Evolutionary conservation across 2,113 vertebrate species (phyloP).

Genomic region (Coptodon bakossiorum): DNA sequence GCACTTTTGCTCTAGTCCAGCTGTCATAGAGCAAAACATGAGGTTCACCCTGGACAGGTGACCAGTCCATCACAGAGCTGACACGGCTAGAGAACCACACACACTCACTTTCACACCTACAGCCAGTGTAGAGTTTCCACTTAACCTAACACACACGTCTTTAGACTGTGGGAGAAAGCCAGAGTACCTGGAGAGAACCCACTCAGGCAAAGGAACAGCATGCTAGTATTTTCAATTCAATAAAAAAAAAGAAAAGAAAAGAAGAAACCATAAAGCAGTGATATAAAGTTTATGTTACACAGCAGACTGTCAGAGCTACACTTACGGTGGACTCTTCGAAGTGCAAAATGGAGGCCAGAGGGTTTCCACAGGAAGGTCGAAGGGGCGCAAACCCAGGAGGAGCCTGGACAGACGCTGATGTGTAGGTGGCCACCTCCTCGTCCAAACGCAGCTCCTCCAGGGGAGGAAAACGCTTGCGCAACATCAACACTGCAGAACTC

Average conservation of each 20-base stretch:
- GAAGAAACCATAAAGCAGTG: neutral
- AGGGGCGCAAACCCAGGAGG: neutral
- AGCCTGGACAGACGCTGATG: neutral
- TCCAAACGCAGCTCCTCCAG: slow-evolving; percentile 67
- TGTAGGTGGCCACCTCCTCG: slow-evolving; percentile 70
- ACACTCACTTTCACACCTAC: neutral
- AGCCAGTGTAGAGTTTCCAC: fast-evolving
- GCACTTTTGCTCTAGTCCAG: neutral
- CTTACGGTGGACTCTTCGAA: slow-evolving; percentile 67
- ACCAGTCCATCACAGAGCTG: neutral
- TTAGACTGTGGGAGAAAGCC: neutral
- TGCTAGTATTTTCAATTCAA: neutral
- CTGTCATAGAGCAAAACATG: fast-evolving
- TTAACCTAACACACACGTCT: fast-evolving
- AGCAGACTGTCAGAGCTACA: neutral
- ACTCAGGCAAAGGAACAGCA: neutral
- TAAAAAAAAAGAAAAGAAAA: neutral
- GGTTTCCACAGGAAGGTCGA: slow-evolving; percentile 62
- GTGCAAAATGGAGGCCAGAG: slow-evolving; percentile 60
- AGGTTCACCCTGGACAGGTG: fast-evolving
- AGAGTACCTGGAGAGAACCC: neutral
- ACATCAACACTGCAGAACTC: slow-evolving; percentile 19
- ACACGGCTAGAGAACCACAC: neutral
- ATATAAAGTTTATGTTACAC: neutral
- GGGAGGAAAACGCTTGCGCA: slow-evolving; percentile 42